Base-by-base conservation (phyloP, 2,113 vertebrate genomes). In the Burhinus bistriatus region DNA sequence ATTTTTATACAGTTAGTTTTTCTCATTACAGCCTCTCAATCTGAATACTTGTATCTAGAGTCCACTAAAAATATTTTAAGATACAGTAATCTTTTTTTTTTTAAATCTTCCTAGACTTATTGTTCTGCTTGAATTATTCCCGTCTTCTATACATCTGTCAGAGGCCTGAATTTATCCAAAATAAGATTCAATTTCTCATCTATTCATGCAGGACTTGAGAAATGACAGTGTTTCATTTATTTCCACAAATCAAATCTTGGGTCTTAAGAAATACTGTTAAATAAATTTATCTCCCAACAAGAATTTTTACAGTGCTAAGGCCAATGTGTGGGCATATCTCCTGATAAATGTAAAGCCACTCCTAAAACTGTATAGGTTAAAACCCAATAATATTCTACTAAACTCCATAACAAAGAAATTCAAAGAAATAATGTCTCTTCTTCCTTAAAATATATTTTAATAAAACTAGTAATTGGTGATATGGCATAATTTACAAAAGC, bases 111-210 rank as follows among this genome's bases (percentile, higher is more conserved):
- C 51, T 34, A 64, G 47, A 68, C 55, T 72, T 89, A 30, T 20
- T 83, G 58, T 70, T 90, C 68, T 90, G 72, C 47, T 87, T 93
- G 20, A 87, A 81, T 87, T 86, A 90, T 55, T 89, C 47, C 22
- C 42, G 59, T 81, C 59, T 89, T 89, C 51, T 42, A 70, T 9
- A 64, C 19, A 75, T 68, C 72, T 82, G 64, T 68, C 23, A 86
- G 59, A 87, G 19, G 20, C 32, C 64, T 64, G 65, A 78, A 81
- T 47, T 90, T 86, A 93, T 47, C n/a, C 86, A 64, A 71, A 95
- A 45, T 38, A 79, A 73, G 68, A 95, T 76, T 78, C 59, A 66
- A 89, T 87, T 87, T 90, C 64, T 94, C 89, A 95, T 68, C 38
- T 89, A 34, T 38, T 81, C 65, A 79, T 42, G 65, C 34, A 89